Percentiles rank a stretch among this genome's conserved stretches.
Evolutionary conservation across 2,113 vertebrate species (phyloP).

Genomic region (Hyaena hyaena): DNA sequence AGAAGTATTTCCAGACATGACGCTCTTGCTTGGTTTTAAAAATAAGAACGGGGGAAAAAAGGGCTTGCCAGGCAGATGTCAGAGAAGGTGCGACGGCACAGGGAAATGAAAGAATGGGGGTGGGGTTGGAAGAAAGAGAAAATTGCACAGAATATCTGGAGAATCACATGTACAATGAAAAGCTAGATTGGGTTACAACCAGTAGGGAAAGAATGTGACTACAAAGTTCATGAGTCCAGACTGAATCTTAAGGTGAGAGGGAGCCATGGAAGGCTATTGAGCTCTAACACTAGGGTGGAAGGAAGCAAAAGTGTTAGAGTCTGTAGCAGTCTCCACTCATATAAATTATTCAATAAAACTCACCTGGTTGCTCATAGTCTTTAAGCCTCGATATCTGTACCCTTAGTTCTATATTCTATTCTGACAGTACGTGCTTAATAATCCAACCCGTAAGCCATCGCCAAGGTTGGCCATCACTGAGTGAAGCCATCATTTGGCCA

Average conservation of each 20-base stretch:
- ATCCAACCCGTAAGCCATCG: not conserved
- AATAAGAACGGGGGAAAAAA: not conserved
- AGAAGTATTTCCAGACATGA: not conserved
- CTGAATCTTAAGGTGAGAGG: not conserved
- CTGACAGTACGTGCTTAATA: not conserved
- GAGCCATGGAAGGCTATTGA: not conserved
- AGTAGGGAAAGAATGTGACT: not conserved
- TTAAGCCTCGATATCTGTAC: not conserved
- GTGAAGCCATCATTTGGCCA: not conserved
- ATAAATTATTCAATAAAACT: not conserved
- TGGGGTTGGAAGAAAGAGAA: not conserved
- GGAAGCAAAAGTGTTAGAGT: not conserved
- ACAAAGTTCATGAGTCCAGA: not conserved
- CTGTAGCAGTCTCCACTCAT: not conserved
- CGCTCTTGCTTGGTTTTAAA: constrained; percentile 24
- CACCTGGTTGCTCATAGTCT: not conserved
- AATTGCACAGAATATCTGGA: not conserved
- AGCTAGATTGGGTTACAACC: not conserved
- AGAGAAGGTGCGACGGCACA: not conserved
- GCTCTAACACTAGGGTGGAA: too few relatives aligned
- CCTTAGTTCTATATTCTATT: too few relatives aligned
- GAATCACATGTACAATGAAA: not conserved
- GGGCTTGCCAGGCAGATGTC: not conserved
- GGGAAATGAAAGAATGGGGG: not conserved
- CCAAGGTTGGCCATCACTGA: too few relatives aligned